A percentile compares a stretch with the other conserved stretches of the same genome.
These are phyloP conservation scores for Zygaena filipendulae DNA, from an alignment of 2,888 invertebrate species.

Conservation along the genomic window DNA sequence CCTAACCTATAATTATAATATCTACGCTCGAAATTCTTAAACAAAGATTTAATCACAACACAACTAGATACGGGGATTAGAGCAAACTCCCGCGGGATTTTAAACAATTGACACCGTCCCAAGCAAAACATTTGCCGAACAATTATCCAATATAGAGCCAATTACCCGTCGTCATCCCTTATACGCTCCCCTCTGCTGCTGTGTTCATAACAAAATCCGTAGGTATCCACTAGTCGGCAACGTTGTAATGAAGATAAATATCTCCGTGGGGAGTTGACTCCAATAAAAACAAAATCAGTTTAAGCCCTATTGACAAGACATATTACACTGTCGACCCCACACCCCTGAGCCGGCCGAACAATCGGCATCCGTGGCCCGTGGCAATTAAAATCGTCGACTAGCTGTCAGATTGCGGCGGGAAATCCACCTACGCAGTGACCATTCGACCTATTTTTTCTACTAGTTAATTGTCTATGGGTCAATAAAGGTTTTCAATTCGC, in stretches of 20 bases:
- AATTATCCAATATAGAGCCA: slow-evolving; percentile 56
- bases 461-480: slow-evolving; percentile 30
- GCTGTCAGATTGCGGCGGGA: slow-evolving; percentile 42
- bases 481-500: slow-evolving; percentile 19
- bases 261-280: slow-evolving; percentile 43
- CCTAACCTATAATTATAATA: too few species aligned
- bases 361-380: slow-evolving; percentile 17
- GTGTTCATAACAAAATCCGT: slow-evolving; percentile 57
- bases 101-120: slow-evolving; percentile 37
- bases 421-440: slow-evolving; percentile 41
- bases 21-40: too few species aligned
- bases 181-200: slow-evolving; percentile 40
- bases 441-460: slow-evolving; percentile 26
- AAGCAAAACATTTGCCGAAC: slow-evolving; percentile 39
- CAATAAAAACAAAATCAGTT: slow-evolving; percentile 63
- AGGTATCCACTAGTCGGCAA: slow-evolving; percentile 48
- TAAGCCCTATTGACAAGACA: slow-evolving; percentile 59
- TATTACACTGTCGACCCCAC: slow-evolving; percentile 32
- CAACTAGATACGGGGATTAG: too few species aligned
- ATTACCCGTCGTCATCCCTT: slow-evolving; percentile 49
- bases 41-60: too few species aligned
- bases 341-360: too few species aligned
- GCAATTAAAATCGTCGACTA: slow-evolving; percentile 34
- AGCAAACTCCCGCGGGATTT: slow-evolving; percentile 29
- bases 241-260: slow-evolving; percentile 62